Evolutionary conservation across 2,113 vertebrate species (phyloP), one percentile per base, ranked within the genome.

Genomic region (Porphyrio hochstetteri): DNA sequence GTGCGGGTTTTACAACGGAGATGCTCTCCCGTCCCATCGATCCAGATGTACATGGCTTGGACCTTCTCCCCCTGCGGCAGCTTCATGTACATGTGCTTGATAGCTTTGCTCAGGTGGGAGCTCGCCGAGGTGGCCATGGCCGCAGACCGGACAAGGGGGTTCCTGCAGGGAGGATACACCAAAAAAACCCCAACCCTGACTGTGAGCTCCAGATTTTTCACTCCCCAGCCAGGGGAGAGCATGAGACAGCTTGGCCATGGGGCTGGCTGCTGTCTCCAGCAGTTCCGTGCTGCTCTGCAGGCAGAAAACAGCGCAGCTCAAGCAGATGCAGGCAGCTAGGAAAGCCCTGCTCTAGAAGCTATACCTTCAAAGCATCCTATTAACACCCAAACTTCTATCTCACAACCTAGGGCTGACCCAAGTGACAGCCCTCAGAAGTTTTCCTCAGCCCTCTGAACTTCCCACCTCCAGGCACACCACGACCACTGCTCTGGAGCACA

Each of bases 1-100:
- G 99, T 99, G 65, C 98, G 98, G 57, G 99, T 99, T 96, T 99
- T 99, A 88, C 99, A 99, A 56, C 99, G 98, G 17, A 99, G 97
- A 9, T 98, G 98, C 86, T 99, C 99, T 55, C 99, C 99, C 0
- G 99, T 99, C 23, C 99, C 99, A 25, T 99, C 99, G 2, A 99
- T 98, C 99, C 99, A 99, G 95, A 99, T 98, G 95, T 99, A 99
- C 98, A 99, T 99, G 70, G 97, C 99, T 67, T 99, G 99, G 14
- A 99, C 98, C 92, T 98, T 98, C 52, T 99, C 98, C 1, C 98
- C 99, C 86, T 99, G 99, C 2, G 99, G 98, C 95, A 99, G 98
- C 19, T 98, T 97, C 99, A 99, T 98, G 97, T 99, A 99, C 94
- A 98, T 97, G 95, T 99, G 98, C 95, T 99, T 99, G 81, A 99